Conservation (phyloP, 2,113 vertebrate genomes). For the Oreochromis tanganicae region DNA sequence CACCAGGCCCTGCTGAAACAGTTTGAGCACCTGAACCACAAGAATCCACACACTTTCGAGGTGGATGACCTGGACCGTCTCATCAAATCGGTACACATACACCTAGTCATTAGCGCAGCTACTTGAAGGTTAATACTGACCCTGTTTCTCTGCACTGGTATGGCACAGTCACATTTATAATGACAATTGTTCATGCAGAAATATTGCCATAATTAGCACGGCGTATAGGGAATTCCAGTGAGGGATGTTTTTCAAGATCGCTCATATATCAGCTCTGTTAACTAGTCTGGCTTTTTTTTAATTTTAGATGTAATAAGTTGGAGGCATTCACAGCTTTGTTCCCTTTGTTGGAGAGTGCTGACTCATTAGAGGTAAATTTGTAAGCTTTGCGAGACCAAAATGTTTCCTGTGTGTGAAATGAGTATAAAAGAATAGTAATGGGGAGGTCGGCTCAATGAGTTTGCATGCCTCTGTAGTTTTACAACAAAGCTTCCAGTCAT, state of each 20-base stretch:
- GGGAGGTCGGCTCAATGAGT: neutral
- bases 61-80: constrained; percentile 88
- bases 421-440: neutral
- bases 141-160: neutral
- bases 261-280: neutral
- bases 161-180: neutral
- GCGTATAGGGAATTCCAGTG: neutral
- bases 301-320: neutral
- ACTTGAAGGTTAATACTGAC: neutral
- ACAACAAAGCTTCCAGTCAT: neutral
- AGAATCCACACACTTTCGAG: constrained; percentile 89
- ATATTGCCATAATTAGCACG: neutral
- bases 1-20: constrained; percentile 86
- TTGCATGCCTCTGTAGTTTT: neutral
- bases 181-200: neutral
- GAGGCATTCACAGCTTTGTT: neutral
- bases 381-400: neutral
- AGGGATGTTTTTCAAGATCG: neutral
- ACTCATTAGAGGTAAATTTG: neutral
- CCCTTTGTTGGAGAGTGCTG: neutral
- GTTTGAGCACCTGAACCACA: constrained; percentile 90
- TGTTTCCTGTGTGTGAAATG: neutral
- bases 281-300: neutral
- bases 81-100: constrained; percentile 80
- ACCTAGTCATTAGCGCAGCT: neutral